Percentiles rank a stretch among this genome's conserved stretches.
phyloP scores from a whole-genome alignment of 2,888 invertebrate genomes.

The Amphipoea oculea region DNA sequence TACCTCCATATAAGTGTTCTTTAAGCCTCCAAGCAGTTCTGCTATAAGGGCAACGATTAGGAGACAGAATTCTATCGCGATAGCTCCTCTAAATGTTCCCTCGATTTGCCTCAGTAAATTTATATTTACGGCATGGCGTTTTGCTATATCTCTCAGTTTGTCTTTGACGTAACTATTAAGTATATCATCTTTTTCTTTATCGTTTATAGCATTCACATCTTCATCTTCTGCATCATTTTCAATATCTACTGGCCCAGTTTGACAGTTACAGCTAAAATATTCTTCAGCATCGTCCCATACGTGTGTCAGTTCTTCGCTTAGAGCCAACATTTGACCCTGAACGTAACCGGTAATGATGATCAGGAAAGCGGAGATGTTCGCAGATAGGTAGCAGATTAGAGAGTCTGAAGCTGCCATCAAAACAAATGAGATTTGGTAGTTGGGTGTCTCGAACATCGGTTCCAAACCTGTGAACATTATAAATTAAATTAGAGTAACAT shows the following conservation, averaged over 20 bases:
- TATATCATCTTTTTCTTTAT: constrained; percentile 1
- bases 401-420: constrained; percentile 24
- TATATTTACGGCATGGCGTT: constrained; percentile 28
- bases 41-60: constrained; percentile 70
- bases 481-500: neutral
- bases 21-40: constrained; percentile 72
- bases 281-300: constrained; percentile 42
- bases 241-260: neutral
- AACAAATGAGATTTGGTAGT: constrained; percentile 43
- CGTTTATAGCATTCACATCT: neutral
- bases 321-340: constrained; percentile 35
- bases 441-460: constrained; percentile 41
- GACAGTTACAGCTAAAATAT: neutral
- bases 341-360: constrained; percentile 31
- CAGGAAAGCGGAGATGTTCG: constrained; percentile 35
- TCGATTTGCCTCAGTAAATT: constrained; percentile 29
- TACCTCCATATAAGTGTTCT: constrained; percentile 73
- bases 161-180: constrained; percentile 28
- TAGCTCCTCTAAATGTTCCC: constrained; percentile 66
- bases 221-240: neutral
- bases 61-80: constrained; percentile 72
- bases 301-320: constrained; percentile 40
- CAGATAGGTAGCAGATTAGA: constrained; percentile 11
- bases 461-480: constrained; percentile 32
- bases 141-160: constrained; percentile 32